phyloP scores from a whole-genome alignment of 2,113 vertebrate genomes.

The Arenaria interpres region DNA sequence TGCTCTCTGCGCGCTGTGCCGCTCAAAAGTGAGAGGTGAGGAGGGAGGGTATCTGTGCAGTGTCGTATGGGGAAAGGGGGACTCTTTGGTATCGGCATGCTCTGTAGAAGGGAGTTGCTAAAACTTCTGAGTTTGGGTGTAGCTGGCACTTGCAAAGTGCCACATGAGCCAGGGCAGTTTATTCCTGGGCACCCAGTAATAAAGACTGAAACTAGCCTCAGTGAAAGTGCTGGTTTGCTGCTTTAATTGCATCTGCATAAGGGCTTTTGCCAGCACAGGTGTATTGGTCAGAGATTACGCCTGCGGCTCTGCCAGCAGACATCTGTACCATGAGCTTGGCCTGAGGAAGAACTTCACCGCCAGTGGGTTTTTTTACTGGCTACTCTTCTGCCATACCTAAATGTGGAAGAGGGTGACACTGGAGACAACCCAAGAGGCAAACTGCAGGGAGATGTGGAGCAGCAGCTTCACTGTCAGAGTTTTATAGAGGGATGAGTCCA shows the following conservation, averaged over 20 bases:
- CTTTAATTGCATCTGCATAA: not conserved
- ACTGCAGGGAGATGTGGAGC: not conserved
- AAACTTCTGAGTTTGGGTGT: not conserved
- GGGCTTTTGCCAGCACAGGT: not conserved
- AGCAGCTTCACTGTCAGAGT: not conserved
- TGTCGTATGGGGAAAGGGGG: accelerated
- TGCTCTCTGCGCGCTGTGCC: not conserved
- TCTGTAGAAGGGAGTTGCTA: not conserved
- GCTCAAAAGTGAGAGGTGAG: not conserved
- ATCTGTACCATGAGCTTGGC: not conserved
- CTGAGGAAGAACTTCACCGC: not conserved
- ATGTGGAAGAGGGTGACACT: not conserved
- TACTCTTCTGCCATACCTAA: not conserved
- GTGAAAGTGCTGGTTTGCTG: not conserved
- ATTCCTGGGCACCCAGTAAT: not conserved
- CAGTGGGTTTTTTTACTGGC: not conserved
- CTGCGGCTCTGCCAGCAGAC: not conserved
- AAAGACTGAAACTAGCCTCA: not conserved
- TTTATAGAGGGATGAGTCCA: not conserved
- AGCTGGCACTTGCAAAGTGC: not conserved
- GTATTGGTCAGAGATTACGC: not conserved
- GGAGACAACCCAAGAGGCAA: not conserved
- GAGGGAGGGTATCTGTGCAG: accelerated
- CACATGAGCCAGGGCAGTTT: not conserved
- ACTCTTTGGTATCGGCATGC: not conserved